Evolutionary conservation across 2,797 vertebrate genomes (phyloP).

Genomic region (Sardinella longiceps): DNA sequence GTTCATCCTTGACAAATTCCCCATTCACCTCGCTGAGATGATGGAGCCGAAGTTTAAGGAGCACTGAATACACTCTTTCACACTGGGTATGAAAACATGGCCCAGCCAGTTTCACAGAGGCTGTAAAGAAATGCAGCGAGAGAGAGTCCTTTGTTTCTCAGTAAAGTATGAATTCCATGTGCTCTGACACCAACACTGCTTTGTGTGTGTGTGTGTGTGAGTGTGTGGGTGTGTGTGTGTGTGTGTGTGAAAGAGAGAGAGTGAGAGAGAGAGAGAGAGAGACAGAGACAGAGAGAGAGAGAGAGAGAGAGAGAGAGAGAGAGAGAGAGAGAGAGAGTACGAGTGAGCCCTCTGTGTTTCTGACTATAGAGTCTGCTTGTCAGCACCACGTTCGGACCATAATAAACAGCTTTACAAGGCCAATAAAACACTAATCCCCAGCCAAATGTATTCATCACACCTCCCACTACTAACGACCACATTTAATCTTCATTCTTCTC

Average conservation of each 20-base stretch:
- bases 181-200: slow-evolving; percentile 10
- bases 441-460: neutral
- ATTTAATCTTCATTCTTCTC: neutral
- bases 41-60: neutral
- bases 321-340: neutral
- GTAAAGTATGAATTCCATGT: slow-evolving; percentile 24
- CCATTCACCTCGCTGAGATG: neutral
- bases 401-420: slow-evolving; percentile 8
- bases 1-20: neutral
- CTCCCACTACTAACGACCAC: neutral
- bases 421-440: neutral
- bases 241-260: too few species aligned
- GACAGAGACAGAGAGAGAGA: neutral
- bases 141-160: slow-evolving; percentile 19
- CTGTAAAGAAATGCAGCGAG: slow-evolving; percentile 4
- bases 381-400: neutral
- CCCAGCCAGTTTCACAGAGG: neutral
- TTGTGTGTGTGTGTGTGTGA: slow-evolving; percentile 17
- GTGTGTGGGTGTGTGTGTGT: neutral
- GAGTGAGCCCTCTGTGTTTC: neutral
- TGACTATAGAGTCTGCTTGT: slow-evolving; percentile 10
- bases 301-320: neutral
- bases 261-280: neutral
- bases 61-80: neutral
- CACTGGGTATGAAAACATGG: neutral